Conservation (phyloP, 30 jellyfish, hydroid and myxozoan species). For the Clytia hemisphaerica region DNA sequence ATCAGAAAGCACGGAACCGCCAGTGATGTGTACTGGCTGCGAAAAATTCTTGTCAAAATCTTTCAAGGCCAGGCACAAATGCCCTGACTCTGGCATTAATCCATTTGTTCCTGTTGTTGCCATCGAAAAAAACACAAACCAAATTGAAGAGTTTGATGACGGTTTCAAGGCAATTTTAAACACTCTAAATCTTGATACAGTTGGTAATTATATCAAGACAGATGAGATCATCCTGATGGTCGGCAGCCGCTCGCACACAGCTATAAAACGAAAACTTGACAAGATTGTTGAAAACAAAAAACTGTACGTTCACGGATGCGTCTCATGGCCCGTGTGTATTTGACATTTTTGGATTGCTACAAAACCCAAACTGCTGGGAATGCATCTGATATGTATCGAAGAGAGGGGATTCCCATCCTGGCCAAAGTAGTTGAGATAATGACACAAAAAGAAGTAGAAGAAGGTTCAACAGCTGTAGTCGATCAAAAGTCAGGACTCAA, state of each 20-base stretch:
- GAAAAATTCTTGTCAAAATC: neutral
- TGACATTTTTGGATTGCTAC: too few relatives aligned
- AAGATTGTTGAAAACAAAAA: neutral
- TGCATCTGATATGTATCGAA: too few relatives aligned
- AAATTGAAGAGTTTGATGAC: neutral
- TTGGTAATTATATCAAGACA: slow-evolving; percentile 5
- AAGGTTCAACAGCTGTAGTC: too few relatives aligned
- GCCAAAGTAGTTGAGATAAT: too few relatives aligned
- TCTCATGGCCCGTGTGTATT: neutral
- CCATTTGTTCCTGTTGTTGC: neutral
- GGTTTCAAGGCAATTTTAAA: neutral
- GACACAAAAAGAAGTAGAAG: too few relatives aligned
- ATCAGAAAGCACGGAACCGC: neutral
- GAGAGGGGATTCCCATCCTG: too few relatives aligned
- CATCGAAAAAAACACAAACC: neutral
- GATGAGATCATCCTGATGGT: slow-evolving; percentile 3
- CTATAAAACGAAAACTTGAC: neutral
- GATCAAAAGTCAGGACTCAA: neutral
- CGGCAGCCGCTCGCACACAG: neutral
- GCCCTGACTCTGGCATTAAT: slow-evolving; percentile 21
- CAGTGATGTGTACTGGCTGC: slow-evolving; percentile 17
- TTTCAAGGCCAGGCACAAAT: slow-evolving; percentile 20
- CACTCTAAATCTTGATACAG: neutral
- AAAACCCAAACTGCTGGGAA: too few relatives aligned
- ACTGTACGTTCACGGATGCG: slow-evolving; percentile 10